A percentile compares a stretch with the other conserved stretches of the same genome.
phyloP scores from a whole-genome alignment of 1,140 invertebrate genomes.

The Heliconius melpomene region DNA sequence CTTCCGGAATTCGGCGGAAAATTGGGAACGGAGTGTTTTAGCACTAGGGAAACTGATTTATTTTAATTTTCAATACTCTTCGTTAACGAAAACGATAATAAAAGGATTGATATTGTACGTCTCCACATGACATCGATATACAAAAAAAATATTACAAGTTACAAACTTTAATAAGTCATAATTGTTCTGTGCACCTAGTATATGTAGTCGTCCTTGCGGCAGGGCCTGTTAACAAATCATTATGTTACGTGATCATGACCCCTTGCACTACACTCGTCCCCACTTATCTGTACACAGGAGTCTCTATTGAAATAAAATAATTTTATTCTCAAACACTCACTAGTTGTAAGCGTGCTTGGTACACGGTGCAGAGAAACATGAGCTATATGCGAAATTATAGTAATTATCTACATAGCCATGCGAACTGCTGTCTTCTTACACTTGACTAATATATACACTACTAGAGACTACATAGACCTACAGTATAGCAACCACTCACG shows the following conservation, averaged over 20 bases:
- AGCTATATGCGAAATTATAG: not conserved
- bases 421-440: not conserved
- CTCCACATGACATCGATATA: too few relatives aligned
- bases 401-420: not conserved
- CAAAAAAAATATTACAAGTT: not conserved
- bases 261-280: not conserved
- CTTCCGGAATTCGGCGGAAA: too few relatives aligned
- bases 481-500: not conserved
- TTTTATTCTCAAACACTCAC: not conserved
- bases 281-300: not conserved
- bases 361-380: not conserved
- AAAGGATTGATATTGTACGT: too few relatives aligned
- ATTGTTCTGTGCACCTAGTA: not conserved
- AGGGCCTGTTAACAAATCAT: not conserved
- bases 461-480: not conserved
- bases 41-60: too few relatives aligned
- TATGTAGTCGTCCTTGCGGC: constrained; percentile 6
- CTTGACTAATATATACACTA: not conserved
- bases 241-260: constrained; percentile 9
- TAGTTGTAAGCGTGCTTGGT: not conserved
- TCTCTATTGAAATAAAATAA: not conserved
- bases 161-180: not conserved
- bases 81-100: too few relatives aligned
- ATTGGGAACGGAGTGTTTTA: too few relatives aligned
- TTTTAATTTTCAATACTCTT: too few relatives aligned